These are phyloP conservation scores for Potorous gilbertii DNA, from an alignment of 2,797 vertebrate species.

Conservation along the genomic window DNA sequence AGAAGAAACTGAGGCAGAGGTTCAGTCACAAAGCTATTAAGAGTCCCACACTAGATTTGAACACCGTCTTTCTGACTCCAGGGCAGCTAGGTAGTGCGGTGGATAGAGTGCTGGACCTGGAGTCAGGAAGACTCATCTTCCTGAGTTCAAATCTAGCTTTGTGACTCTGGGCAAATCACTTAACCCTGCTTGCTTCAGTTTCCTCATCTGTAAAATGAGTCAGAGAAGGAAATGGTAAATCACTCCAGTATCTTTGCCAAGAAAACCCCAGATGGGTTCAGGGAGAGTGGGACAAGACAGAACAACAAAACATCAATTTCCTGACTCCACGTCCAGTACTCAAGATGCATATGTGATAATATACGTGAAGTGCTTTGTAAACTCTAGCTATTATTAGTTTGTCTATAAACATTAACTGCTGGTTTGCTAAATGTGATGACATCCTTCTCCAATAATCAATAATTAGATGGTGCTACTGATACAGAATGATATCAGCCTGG, in stretches of 20 bases:
- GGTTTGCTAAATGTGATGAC: background rate
- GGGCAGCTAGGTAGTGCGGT: background rate
- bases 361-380: background rate
- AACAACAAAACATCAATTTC: background rate
- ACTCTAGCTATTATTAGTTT: background rate
- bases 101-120: background rate
- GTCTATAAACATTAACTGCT: background rate
- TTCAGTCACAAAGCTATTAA: too few species aligned
- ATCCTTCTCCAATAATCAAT: background rate
- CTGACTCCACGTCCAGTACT: background rate
- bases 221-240: background rate
- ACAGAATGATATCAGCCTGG: background rate
- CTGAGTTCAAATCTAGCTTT: background rate
- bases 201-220: background rate
- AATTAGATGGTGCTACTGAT: background rate
- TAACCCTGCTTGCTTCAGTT: background rate
- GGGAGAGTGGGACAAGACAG: background rate
- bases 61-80: constrained; percentile 27
- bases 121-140: background rate
- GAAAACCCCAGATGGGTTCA: background rate
- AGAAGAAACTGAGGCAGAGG: background rate
- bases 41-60: background rate
- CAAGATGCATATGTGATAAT: background rate
- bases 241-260: background rate
- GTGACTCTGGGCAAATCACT: background rate